Evolutionary conservation across 2,888 invertebrate species (phyloP).

Genomic region (Sesia bembeciformis): DNA sequence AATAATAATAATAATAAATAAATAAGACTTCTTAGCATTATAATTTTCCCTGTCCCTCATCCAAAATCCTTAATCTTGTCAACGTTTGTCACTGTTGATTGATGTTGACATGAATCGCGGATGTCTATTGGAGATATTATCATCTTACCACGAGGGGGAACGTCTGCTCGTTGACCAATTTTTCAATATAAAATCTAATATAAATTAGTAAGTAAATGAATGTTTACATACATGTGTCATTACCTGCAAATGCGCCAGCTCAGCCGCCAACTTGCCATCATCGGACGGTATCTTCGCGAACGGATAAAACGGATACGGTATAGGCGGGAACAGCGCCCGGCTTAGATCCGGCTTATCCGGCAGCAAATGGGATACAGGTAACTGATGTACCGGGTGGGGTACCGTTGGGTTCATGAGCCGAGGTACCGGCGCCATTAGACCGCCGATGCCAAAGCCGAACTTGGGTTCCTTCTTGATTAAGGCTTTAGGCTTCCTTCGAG

Average conservation of each 20-base stretch:
- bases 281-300: constrained; percentile 73
- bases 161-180: not conserved
- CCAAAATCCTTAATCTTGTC: too few species aligned
- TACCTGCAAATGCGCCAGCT: constrained; percentile 78
- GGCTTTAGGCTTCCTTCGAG: constrained; percentile 89
- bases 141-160: not conserved
- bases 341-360: constrained; percentile 78
- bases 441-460: constrained; percentile 80
- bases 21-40: too few species aligned
- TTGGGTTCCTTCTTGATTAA: constrained; percentile 86
- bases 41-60: too few species aligned
- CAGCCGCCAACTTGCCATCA: constrained; percentile 77
- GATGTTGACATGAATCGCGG: too few species aligned
- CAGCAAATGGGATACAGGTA: constrained; percentile 68
- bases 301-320: constrained; percentile 82
- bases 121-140: too few species aligned
- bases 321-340: constrained; percentile 79
- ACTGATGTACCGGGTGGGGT: constrained; percentile 57
- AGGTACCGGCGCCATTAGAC: constrained; percentile 75
- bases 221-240: constrained; percentile 7
- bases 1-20: too few species aligned
- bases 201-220: not conserved
- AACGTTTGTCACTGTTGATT: too few species aligned
- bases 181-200: too few species aligned
- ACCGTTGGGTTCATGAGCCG: constrained; percentile 57